Conservation (phyloP, 2,888 invertebrate species). For the Standfussiana lucernea region DNA sequence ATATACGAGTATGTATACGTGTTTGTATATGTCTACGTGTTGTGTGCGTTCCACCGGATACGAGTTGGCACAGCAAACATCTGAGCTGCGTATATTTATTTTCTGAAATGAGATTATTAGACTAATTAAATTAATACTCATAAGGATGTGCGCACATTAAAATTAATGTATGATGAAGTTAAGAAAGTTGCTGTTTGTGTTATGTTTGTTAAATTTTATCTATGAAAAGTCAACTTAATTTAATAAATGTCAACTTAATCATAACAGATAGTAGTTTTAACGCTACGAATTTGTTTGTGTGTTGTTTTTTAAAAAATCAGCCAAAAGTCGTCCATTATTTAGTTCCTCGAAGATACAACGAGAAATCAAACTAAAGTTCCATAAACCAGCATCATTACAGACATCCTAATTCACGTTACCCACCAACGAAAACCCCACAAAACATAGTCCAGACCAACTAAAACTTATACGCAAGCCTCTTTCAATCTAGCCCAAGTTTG, state of each 20-base stretch:
- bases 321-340: too few relatives aligned
- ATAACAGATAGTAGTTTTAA: too few relatives aligned
- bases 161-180: neutral
- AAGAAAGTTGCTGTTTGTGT: neutral
- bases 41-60: constrained; percentile 19
- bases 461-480: constrained; percentile 22
- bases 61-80: constrained; percentile 38
- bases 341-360: too few relatives aligned
- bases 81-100: constrained; percentile 28
- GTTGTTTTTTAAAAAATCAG: too few relatives aligned
- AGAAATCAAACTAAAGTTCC: too few relatives aligned
- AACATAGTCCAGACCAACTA: neutral
- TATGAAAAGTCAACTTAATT: too few relatives aligned
- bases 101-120: constrained; percentile 38
- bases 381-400: too few relatives aligned
- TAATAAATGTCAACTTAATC: too few relatives aligned
- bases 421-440: neutral
- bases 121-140: constrained; percentile 35
- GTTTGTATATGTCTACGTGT: neutral
- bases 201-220: too few relatives aligned
- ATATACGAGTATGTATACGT: neutral
- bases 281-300: too few relatives aligned
- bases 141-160: neutral
- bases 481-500: constrained; percentile 51
- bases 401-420: neutral